A percentile compares a stretch with the other conserved stretches of the same genome.
Conservation (phyloP, 1,140 invertebrate genomes). For the Augochlora pura region DNA sequence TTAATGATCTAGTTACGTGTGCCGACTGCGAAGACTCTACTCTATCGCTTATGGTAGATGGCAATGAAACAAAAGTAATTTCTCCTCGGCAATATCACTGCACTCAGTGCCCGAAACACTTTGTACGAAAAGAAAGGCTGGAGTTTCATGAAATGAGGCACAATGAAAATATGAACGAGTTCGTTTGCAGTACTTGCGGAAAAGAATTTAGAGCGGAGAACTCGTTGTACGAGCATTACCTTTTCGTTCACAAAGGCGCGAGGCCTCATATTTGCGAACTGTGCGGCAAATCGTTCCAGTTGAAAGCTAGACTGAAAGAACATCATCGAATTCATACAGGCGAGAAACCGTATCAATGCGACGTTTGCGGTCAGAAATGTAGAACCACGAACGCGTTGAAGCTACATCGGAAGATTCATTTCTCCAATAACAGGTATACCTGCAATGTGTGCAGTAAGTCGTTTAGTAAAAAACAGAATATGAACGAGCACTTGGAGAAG, state of each 20-base stretch:
- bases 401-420: constrained; percentile 60
- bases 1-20: constrained; percentile 57
- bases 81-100: constrained; percentile 64
- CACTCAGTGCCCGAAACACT: constrained; percentile 59
- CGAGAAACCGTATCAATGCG: constrained; percentile 61
- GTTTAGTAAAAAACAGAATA: constrained; percentile 63
- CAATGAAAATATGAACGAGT: constrained; percentile 64
- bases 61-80: constrained; percentile 54
- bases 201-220: constrained; percentile 64
- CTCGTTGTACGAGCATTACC: constrained; percentile 63
- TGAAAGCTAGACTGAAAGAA: constrained; percentile 62
- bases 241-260: constrained; percentile 64
- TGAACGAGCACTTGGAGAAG: constrained; percentile 65
- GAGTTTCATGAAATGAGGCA: constrained; percentile 66
- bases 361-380: constrained; percentile 55
- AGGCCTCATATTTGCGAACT: constrained; percentile 64
- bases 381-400: constrained; percentile 60
- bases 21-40: constrained; percentile 48
- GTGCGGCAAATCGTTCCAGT: constrained; percentile 65
- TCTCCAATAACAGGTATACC: constrained; percentile 48
- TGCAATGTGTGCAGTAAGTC: constrained; percentile 62
- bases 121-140: constrained; percentile 61
- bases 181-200: constrained; percentile 63
- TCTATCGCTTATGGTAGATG: constrained; percentile 56
- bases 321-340: constrained; percentile 62